Percentiles rank a stretch among this genome's conserved stretches.
Conservation (phyloP, 2,888 invertebrate species). For the Ormyrus nitidulus region DNA sequence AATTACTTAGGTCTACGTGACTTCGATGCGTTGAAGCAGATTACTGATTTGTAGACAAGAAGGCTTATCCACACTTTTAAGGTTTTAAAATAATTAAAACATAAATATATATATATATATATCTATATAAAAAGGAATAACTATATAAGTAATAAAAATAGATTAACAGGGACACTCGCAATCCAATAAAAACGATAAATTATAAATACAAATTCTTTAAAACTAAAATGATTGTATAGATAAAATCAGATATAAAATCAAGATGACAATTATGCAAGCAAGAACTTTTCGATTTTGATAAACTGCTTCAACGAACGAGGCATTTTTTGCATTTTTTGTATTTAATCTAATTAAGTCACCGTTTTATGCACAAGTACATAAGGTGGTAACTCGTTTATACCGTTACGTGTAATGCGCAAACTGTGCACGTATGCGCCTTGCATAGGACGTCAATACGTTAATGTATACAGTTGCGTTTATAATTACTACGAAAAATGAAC, state of each 20-base stretch:
- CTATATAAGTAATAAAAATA: conserved; percentile 35
- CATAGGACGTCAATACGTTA: conserved; percentile 22
- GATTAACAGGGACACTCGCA: conserved; percentile 10
- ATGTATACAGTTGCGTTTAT: conserved; percentile 38
- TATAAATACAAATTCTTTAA: conserved; percentile 19
- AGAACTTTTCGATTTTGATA: conserved; percentile 23
- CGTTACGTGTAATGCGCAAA: conserved; percentile 33
- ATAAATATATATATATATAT: conserved; percentile 36
- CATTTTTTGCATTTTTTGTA: conserved; percentile 15
- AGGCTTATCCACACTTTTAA: neutral
- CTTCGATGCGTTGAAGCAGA: conserved; percentile 48
- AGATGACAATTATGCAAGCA: too few relatives aligned
- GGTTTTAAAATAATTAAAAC: conserved; percentile 41
- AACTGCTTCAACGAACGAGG: conserved; percentile 51
- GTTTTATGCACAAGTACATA: conserved; percentile 53
- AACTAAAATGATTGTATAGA: conserved; percentile 33
- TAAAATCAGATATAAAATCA: neutral
- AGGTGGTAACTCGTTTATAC: conserved; percentile 25
- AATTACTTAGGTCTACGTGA: conserved; percentile 45
- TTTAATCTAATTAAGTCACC: conserved; percentile 26
- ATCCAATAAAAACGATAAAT: conserved; percentile 26
- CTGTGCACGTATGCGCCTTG: conserved; percentile 14
- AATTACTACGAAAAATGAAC: conserved; percentile 55
- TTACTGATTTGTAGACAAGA: conserved; percentile 5
- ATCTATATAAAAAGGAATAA: conserved; percentile 8